These are phyloP conservation scores for Acanthoscelides obtectus DNA, from an alignment of 2,888 invertebrate genomes.

Conservation along the genomic window DNA sequence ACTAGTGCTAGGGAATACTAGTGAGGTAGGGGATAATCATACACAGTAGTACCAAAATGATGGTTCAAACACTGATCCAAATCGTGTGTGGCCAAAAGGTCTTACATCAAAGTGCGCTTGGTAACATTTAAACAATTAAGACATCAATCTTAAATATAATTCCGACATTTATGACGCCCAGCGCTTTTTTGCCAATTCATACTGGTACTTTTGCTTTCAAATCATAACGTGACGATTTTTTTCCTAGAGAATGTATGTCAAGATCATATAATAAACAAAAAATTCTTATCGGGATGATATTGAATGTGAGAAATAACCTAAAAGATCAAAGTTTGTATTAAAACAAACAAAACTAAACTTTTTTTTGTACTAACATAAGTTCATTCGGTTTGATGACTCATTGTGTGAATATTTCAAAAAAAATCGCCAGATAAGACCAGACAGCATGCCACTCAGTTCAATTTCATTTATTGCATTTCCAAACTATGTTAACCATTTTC, in stretches of 20 bases:
- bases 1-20: conserved; percentile 5
- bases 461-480: neutral
- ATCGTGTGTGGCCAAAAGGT: neutral
- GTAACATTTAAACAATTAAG: conserved; percentile 13
- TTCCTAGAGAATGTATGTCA: too few species aligned
- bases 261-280: too few species aligned
- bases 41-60: neutral
- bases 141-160: conserved; percentile 5
- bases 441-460: neutral
- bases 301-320: too few species aligned
- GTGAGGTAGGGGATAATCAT: neutral
- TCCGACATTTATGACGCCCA: neutral
- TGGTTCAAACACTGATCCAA: neutral
- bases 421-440: neutral
- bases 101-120: conserved; percentile 1
- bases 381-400: too few species aligned
- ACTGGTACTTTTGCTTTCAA: neutral
- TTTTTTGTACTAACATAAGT: too few species aligned
- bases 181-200: neutral
- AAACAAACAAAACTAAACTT: too few species aligned
- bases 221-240: neutral
- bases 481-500: neutral
- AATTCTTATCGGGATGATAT: too few species aligned
- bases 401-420: too few species aligned
- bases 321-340: too few species aligned